These are phyloP conservation scores for Cebuella pygmaea DNA, from an alignment of 2,797 vertebrate genomes.

Conservation along the genomic window DNA sequence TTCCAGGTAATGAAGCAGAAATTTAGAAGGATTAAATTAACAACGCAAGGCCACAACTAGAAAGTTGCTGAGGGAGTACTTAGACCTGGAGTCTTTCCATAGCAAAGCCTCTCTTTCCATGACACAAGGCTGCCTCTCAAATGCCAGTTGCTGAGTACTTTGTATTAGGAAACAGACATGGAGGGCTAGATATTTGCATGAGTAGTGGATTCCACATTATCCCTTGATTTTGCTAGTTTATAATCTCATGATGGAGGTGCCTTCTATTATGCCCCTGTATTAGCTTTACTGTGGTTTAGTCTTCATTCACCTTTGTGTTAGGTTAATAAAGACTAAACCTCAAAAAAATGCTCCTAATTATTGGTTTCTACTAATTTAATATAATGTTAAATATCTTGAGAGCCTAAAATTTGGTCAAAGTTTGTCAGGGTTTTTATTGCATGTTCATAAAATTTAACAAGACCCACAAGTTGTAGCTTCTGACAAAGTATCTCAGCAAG, in stretches of 20 bases:
- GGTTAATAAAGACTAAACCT: conserved; percentile 41
- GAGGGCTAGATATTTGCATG: background rate
- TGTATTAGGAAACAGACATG: background rate
- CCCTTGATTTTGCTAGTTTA: background rate
- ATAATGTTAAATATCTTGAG: conserved; percentile 34
- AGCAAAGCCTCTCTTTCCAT: background rate
- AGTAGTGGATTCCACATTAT: background rate
- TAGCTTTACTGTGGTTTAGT: background rate
- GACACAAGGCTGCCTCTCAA: background rate
- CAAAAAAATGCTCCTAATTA: conserved; percentile 9
- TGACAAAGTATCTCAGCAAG: conserved; percentile 60
- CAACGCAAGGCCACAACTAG: background rate
- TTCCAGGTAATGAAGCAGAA: background rate
- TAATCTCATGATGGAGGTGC: background rate
- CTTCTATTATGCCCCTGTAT: background rate
- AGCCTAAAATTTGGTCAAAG: background rate
- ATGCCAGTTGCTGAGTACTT: background rate
- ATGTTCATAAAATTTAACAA: conserved; percentile 69
- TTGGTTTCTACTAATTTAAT: background rate
- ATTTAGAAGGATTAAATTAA: conserved; percentile 11
- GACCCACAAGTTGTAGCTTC: conserved; percentile 34
- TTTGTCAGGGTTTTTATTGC: conserved; percentile 23
- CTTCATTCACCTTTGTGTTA: background rate
- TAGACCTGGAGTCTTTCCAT: background rate
- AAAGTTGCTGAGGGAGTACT: background rate